Percentiles rank a stretch among this genome's conserved stretches.
These are phyloP conservation scores for Gnathonemus echidnorhynchus DNA, from an alignment of 2,113 vertebrate species.

Conservation along the genomic window DNA sequence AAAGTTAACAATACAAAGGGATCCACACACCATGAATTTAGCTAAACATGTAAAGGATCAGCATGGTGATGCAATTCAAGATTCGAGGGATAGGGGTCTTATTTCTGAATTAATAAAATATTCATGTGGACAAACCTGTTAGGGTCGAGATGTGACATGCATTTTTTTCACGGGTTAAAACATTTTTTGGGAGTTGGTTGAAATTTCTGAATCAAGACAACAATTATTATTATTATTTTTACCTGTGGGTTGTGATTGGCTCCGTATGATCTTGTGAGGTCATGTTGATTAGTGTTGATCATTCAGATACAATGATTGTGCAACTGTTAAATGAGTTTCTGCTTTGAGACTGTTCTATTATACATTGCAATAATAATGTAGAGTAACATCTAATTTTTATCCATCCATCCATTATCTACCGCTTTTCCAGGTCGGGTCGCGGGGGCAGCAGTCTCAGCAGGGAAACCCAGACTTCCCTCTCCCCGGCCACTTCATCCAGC, in stretches of 20 bases:
- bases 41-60: not conserved
- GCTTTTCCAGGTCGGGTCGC: no score
- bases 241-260: not conserved
- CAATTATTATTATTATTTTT: no score
- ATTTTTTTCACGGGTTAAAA: not conserved
- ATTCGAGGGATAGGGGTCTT: not conserved
- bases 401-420: no score
- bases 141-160: not conserved
- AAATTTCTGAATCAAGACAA: not conserved
- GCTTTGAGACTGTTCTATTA: not conserved
- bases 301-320: not conserved
- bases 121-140: not conserved
- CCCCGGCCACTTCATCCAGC: no score
- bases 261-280: not conserved
- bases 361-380: not conserved
- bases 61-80: not conserved
- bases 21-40: not conserved
- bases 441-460: no score
- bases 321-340: not conserved
- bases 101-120: not conserved
- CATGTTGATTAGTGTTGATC: not conserved
- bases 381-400: not conserved
- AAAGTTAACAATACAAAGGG: not conserved
- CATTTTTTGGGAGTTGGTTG: not conserved
- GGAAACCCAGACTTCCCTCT: no score